Conservation (phyloP, 2,113 vertebrate species). For the Vombatus ursinus region DNA sequence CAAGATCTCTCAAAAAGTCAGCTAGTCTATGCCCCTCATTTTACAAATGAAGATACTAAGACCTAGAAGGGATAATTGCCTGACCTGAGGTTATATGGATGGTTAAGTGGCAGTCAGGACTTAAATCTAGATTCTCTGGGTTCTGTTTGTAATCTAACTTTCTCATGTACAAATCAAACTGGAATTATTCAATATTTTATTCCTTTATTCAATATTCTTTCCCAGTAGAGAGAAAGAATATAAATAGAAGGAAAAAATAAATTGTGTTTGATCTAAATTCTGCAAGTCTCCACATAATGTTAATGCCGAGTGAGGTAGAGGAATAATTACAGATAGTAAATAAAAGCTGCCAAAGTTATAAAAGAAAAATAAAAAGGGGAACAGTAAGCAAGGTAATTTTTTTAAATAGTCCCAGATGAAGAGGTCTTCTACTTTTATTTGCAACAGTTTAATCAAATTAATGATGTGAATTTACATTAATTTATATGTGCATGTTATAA, state of each 20-base stretch:
- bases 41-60: background rate
- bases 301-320: background rate
- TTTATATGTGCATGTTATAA: constrained; percentile 54
- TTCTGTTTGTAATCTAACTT: background rate
- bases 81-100: background rate
- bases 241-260: background rate
- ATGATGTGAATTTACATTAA: background rate
- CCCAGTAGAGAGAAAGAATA: background rate
- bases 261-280: background rate
- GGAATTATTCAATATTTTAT: background rate
- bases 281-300: rapidly evolving
- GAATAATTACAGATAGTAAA: constrained; percentile 23
- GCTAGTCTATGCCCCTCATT: background rate
- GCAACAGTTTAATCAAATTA: background rate
- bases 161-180: background rate
- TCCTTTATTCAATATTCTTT: background rate
- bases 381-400: background rate
- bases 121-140: background rate
- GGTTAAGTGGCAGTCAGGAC: background rate
- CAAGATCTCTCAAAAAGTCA: background rate
- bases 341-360: background rate
- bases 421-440: constrained; percentile 35
- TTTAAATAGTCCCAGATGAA: background rate
- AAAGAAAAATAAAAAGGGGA: background rate
- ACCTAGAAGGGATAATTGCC: background rate